Percentiles rank a stretch among this genome's conserved stretches.
Conservation (phyloP, 2,797 vertebrate species). For the Amblyopsis hoosieri region DNA sequence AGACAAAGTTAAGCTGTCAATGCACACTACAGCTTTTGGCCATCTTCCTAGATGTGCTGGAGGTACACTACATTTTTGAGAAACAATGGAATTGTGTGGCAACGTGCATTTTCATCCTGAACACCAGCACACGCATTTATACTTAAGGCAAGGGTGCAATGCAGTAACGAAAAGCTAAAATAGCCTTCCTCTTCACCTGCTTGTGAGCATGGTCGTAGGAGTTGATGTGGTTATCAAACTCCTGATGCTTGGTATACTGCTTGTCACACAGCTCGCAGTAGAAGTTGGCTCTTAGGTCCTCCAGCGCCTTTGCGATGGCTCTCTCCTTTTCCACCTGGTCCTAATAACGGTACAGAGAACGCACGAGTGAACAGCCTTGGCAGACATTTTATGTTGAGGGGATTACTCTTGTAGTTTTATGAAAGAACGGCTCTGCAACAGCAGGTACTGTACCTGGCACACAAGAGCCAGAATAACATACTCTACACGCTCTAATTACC, state of each 20-base stretch:
- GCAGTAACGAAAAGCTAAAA: background rate
- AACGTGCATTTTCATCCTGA: too few species aligned
- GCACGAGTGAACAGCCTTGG: background rate
- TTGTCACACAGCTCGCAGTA: constrained; percentile 99
- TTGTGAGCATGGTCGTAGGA: constrained; percentile 98
- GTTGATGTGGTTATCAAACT: constrained; percentile 99
- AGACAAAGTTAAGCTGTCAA: too few species aligned
- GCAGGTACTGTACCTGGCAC: background rate
- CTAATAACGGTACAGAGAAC: constrained; percentile 55
- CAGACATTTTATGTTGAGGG: background rate
- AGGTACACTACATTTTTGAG: too few species aligned
- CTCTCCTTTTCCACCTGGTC: constrained; percentile 98
- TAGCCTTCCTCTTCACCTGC: constrained; percentile 81
- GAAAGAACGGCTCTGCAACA: too few species aligned
- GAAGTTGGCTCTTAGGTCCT: constrained; percentile 97
- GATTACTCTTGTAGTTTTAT: too few species aligned
- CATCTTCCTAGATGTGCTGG: too few species aligned
- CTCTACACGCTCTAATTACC: background rate
- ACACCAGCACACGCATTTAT: too few species aligned
- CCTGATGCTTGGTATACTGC: constrained; percentile 98
- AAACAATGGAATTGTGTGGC: too few species aligned
- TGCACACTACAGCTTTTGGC: too few species aligned
- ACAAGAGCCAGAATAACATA: background rate
- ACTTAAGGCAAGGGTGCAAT: too few species aligned
- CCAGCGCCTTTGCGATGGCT: constrained; percentile 96